phyloP scores from a whole-genome alignment of 2,113 vertebrate species.

The Terrapene triunguis region DNA sequence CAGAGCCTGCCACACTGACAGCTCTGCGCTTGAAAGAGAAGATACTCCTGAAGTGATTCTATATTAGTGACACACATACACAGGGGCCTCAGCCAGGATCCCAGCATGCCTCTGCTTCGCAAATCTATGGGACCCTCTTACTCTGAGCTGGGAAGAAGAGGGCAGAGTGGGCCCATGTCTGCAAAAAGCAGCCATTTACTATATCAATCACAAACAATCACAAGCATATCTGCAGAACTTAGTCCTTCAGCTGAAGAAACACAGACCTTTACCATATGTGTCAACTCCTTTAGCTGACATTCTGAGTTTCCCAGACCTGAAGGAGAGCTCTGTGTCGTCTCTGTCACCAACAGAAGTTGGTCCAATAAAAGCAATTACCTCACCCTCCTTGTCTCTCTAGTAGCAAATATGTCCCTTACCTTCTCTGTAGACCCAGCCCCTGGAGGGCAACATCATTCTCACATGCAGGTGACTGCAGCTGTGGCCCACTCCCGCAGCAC shows the following conservation, averaged over 20 bases:
- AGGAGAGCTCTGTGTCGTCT: neutral
- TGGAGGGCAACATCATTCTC: neutral
- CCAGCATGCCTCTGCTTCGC: neutral
- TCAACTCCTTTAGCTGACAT: too few species aligned
- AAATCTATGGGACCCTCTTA: neutral
- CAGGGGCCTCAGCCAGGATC: neutral
- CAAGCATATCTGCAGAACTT: too few species aligned
- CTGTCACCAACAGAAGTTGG: neutral
- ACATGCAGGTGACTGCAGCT: neutral
- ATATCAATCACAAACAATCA: neutral
- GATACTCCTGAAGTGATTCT: neutral
- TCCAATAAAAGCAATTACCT: neutral
- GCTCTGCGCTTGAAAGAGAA: neutral
- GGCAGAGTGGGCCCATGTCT: neutral
- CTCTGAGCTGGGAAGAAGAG: neutral
- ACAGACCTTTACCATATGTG: too few species aligned
- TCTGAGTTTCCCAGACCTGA: neutral
- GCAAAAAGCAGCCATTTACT: neutral
- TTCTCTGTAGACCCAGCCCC: neutral
- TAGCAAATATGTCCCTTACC: neutral
- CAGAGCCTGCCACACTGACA: too few species aligned
- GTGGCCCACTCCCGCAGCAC: rapidly evolving
- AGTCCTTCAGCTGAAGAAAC: too few species aligned
- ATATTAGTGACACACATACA: too few species aligned
- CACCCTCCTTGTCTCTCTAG: neutral